Evolutionary conservation across 1,140 invertebrate species (phyloP).

Genomic region (Helicoverpa armigera): DNA sequence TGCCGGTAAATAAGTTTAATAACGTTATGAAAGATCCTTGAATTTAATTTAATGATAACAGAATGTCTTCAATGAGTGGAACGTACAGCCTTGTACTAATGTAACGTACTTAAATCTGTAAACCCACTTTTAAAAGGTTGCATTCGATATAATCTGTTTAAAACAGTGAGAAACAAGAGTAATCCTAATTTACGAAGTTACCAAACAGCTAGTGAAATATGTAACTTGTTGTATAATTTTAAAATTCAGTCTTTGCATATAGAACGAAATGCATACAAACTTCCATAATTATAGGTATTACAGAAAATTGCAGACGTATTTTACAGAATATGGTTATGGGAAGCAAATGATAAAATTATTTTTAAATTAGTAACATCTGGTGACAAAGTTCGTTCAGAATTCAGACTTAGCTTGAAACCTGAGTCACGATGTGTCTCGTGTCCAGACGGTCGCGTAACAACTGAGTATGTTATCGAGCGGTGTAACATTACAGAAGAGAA

Average conservation of each 20-base stretch:
- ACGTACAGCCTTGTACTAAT: conserved; percentile 14
- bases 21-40: conserved; percentile 12
- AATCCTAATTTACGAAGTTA: conserved; percentile 6
- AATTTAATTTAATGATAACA: conserved; percentile 28
- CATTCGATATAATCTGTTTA: conserved; percentile 5
- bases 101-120: conserved; percentile 16
- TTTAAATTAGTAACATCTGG: conserved; percentile 33
- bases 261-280: conserved; percentile 40
- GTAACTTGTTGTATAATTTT: conserved; percentile 23
- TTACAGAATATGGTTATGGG: background rate
- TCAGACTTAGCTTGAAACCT: conserved; percentile 23
- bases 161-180: conserved; percentile 19
- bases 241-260: conserved; percentile 26
- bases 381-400: conserved; percentile 13
- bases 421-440: conserved; percentile 11
- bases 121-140: conserved; percentile 28
- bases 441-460: conserved; percentile 22
- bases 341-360: conserved; percentile 10
- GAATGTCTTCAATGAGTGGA: conserved; percentile 22
- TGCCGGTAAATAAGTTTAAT: conserved; percentile 4
- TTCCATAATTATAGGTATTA: background rate
- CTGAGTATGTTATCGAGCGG: background rate
- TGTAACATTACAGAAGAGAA: conserved; percentile 29
- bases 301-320: background rate
- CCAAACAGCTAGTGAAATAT: background rate